These are phyloP conservation scores for Bicyclus anynana DNA, from an alignment of 1,140 invertebrate genomes.

Conservation along the genomic window DNA sequence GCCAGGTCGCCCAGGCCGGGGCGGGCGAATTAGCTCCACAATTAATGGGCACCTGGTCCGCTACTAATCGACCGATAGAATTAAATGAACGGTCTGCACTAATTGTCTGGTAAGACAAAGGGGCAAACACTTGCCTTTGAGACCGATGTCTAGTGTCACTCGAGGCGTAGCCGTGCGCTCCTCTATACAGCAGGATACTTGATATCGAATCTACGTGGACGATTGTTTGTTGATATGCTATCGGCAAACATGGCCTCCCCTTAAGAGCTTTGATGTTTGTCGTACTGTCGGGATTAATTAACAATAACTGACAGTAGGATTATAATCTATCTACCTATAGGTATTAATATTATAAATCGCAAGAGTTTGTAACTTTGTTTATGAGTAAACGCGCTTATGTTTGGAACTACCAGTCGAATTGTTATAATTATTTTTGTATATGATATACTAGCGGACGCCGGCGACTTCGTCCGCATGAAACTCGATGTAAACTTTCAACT, in stretches of 20 bases:
- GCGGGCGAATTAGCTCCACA: constrained; percentile 57
- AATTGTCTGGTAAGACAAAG: constrained; percentile 74
- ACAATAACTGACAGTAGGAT: not conserved
- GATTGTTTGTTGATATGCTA: constrained; percentile 30
- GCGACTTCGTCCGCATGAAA: too few species aligned
- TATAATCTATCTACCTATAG: too few species aligned
- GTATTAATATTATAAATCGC: too few species aligned
- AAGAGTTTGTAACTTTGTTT: too few species aligned
- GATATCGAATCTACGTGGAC: constrained; percentile 26
- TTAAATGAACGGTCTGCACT: constrained; percentile 72
- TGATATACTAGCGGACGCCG: too few species aligned
- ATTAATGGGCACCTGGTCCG: constrained; percentile 64
- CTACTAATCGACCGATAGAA: constrained; percentile 72
- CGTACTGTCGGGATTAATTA: constrained; percentile 8
- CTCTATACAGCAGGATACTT: constrained; percentile 13
- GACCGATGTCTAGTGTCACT: constrained; percentile 67
- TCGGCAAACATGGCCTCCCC: constrained; percentile 15
- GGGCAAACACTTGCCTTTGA: constrained; percentile 73
- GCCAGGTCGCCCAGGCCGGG: constrained; percentile 16
- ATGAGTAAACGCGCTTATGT: too few species aligned
- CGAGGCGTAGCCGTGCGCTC: constrained; percentile 46
- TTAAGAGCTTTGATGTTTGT: constrained; percentile 14
- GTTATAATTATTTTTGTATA: too few species aligned
- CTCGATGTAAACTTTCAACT: too few species aligned
- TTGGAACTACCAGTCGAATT: too few species aligned